phyloP scores from a whole-genome alignment of 2,888 invertebrate genomes.

The Nomada goodeniana region DNA sequence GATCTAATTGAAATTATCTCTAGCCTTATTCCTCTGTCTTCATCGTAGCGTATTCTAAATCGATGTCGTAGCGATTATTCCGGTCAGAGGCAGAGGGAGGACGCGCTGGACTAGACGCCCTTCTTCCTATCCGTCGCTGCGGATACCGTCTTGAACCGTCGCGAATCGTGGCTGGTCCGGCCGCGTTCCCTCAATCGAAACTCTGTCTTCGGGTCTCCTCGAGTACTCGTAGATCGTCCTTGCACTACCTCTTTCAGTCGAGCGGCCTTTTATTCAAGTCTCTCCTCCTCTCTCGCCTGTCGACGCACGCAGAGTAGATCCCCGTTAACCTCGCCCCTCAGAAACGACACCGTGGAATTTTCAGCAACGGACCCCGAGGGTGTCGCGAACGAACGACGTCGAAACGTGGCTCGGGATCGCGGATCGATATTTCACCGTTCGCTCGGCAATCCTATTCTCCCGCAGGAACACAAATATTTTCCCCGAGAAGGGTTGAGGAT shows the following conservation, averaged over 20 bases:
- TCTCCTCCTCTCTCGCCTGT: neutral
- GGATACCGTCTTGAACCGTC: neutral
- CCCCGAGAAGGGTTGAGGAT: neutral
- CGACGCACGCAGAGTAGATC: conserved; percentile 14
- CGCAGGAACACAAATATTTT: neutral
- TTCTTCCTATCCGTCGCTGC: neutral
- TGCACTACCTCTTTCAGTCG: conserved; percentile 40
- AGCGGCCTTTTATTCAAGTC: conserved; percentile 42
- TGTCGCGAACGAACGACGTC: neutral
- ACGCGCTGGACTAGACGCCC: neutral
- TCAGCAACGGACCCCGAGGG: neutral
- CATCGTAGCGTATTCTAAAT: conserved; percentile 63
- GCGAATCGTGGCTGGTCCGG: neutral
- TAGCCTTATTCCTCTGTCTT: conserved; percentile 47
- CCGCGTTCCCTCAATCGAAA: conserved; percentile 1
- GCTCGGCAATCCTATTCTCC: neutral
- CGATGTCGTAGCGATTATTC: conserved; percentile 54
- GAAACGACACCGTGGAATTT: neutral
- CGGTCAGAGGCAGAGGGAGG: conserved; percentile 16
- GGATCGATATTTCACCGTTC: neutral
- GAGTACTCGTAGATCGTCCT: conserved; percentile 48
- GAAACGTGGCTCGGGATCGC: conserved; percentile 34
- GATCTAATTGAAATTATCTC: conserved; percentile 45
- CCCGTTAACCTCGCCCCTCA: neutral
- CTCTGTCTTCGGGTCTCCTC: conserved; percentile 31